phyloP scores from a whole-genome alignment of 1,140 invertebrate species.

The Triops cancriformis region DNA sequence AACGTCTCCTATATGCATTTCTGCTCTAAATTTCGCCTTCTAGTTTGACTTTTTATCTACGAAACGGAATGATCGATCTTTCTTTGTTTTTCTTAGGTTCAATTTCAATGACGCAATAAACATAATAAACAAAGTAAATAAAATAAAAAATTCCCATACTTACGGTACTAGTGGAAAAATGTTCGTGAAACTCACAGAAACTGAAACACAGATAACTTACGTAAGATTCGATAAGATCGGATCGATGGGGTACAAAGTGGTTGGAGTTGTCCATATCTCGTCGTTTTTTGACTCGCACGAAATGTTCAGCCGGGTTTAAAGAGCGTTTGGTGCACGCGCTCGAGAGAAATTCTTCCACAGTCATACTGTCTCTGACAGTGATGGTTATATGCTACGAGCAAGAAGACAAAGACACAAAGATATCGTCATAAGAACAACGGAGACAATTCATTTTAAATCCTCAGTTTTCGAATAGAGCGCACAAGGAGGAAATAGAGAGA shows the following conservation, averaged over 20 bases:
- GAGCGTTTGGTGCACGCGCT: slow-evolving; percentile 81
- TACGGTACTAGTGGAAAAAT: too few species aligned
- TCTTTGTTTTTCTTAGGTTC: too few species aligned
- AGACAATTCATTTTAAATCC: not conserved
- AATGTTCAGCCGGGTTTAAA: slow-evolving; percentile 88
- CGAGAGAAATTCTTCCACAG: slow-evolving; percentile 88
- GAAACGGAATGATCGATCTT: too few species aligned
- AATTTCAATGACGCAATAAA: too few species aligned
- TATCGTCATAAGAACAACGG: not conserved
- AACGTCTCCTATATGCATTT: too few species aligned
- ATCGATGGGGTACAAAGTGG: slow-evolving; percentile 86
- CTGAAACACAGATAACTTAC: slow-evolving; percentile 59
- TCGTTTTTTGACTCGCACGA: slow-evolving; percentile 86
- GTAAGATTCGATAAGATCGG: slow-evolving; percentile 88
- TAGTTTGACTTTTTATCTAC: too few species aligned
- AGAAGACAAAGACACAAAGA: slow-evolving; percentile 31
- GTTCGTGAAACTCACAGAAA: too few species aligned
- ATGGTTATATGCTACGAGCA: slow-evolving; percentile 61
- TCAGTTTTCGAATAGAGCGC: too few species aligned
- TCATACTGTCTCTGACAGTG: slow-evolving; percentile 79
- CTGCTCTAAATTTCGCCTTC: too few species aligned
- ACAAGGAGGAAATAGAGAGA: too few species aligned
- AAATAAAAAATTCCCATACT: too few species aligned
- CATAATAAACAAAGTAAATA: too few species aligned
- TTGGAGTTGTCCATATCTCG: slow-evolving; percentile 91